Evolutionary conservation across 1,140 invertebrate genomes (phyloP).

Genomic region (Psix sp.): DNA sequence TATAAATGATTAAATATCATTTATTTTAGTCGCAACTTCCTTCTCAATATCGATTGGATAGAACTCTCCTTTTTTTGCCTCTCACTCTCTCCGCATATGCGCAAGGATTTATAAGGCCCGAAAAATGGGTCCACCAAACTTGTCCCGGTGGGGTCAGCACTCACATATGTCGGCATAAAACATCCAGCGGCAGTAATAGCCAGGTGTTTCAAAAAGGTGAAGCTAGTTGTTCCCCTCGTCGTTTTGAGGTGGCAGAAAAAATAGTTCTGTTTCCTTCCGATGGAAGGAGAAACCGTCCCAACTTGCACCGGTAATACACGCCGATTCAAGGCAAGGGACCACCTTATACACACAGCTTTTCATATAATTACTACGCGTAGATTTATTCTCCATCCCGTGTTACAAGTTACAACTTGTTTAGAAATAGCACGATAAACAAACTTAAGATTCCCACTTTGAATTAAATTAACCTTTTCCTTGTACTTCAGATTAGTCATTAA

Average conservation of each 20-base stretch:
- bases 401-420: slow-evolving; percentile 48
- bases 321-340: slow-evolving; percentile 30
- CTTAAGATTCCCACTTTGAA: not conserved
- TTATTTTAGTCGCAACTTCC: slow-evolving; percentile 21
- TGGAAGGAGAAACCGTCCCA: slow-evolving; percentile 61
- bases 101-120: slow-evolving; percentile 64
- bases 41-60: slow-evolving; percentile 57
- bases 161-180: slow-evolving; percentile 73
- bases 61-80: not conserved
- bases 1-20: slow-evolving; percentile 26
- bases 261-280: slow-evolving; percentile 75
- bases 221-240: slow-evolving; percentile 64
- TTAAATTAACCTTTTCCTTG: not conserved
- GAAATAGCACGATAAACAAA: slow-evolving; percentile 34
- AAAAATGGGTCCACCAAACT: slow-evolving; percentile 72
- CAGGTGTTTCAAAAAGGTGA: slow-evolving; percentile 75
- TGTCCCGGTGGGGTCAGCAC: slow-evolving; percentile 73
- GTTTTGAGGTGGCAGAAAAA: slow-evolving; percentile 69
- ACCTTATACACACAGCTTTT: slow-evolving; percentile 42
- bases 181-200: slow-evolving; percentile 70
- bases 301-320: slow-evolving; percentile 33
- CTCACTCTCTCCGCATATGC: slow-evolving; percentile 59
- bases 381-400: slow-evolving; percentile 45
- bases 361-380: slow-evolving; percentile 45
- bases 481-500: not conserved